Evolutionary conservation across 2,113 vertebrate species (phyloP).

Genomic region (Plestiodon gilberti): DNA sequence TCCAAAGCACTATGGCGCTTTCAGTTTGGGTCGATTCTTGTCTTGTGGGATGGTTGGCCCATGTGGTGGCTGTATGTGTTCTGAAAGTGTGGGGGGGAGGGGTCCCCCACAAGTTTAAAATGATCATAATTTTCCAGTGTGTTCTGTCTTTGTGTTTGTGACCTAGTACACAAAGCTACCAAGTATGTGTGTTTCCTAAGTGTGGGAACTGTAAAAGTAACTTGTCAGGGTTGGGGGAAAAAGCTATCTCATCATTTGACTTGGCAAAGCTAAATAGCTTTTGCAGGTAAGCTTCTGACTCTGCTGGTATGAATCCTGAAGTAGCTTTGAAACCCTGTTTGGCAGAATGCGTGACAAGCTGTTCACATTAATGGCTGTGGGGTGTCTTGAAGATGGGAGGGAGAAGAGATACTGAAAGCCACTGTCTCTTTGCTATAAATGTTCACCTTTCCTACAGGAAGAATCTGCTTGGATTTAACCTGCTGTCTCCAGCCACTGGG

Average conservation of each 20-base stretch:
- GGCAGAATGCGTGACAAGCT: not conserved
- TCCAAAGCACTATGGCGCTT: not conserved
- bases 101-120: not conserved
- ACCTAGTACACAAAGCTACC: not conserved
- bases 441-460: not conserved
- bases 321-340: not conserved
- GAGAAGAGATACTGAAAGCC: not conserved
- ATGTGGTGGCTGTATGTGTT: not conserved
- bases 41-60: not conserved
- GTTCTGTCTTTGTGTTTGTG: not conserved
- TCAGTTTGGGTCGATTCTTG: not conserved
- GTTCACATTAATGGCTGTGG: not conserved
- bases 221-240: not conserved
- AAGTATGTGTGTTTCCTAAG: not conserved
- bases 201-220: not conserved
- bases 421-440: slow-evolving; percentile 7
- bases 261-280: not conserved
- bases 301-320: not conserved
- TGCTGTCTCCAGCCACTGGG: not conserved
- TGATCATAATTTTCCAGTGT: not conserved
- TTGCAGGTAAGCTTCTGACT: slow-evolving; percentile 6
- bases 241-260: not conserved
- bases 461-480: not conserved
- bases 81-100: not conserved
- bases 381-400: not conserved